Conservation (phyloP, 2,888 invertebrate species). For the Carpatolechia fugitivella region DNA sequence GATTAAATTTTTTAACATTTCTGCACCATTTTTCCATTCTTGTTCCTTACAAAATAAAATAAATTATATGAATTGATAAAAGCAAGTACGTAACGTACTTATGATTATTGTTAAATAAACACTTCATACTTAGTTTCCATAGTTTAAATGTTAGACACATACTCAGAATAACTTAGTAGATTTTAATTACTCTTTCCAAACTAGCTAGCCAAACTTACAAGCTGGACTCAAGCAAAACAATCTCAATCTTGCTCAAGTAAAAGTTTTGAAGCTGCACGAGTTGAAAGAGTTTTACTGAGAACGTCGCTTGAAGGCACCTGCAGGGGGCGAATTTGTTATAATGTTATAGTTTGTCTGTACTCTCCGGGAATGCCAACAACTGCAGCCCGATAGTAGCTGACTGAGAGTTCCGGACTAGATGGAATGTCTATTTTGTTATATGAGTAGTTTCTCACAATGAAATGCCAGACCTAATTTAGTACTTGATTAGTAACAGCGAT, state of each 20-base stretch:
- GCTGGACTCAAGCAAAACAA: neutral
- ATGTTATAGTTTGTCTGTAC: neutral
- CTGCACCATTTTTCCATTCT: no score
- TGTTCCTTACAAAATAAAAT: no score
- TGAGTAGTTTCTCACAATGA: neutral
- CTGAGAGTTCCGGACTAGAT: neutral
- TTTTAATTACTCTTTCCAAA: neutral
- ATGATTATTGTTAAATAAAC: no score
- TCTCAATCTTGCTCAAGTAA: slow-evolving; percentile 2
- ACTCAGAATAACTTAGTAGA: no score
- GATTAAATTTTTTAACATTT: no score
- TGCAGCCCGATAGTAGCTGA: neutral
- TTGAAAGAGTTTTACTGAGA: neutral
- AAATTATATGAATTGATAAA: no score
- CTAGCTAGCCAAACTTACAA: neutral
- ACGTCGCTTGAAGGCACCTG: neutral
- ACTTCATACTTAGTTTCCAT: no score
- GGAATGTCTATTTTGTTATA: neutral
- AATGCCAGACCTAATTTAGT: no score
- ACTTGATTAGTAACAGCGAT: no score
- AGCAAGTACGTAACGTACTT: no score
- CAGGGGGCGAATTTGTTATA: neutral
- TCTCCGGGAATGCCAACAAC: neutral
- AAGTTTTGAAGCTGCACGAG: neutral
- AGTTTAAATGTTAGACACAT: no score